phyloP scores from a whole-genome alignment of 2,888 invertebrate species.

The Latrodectus elegans region DNA sequence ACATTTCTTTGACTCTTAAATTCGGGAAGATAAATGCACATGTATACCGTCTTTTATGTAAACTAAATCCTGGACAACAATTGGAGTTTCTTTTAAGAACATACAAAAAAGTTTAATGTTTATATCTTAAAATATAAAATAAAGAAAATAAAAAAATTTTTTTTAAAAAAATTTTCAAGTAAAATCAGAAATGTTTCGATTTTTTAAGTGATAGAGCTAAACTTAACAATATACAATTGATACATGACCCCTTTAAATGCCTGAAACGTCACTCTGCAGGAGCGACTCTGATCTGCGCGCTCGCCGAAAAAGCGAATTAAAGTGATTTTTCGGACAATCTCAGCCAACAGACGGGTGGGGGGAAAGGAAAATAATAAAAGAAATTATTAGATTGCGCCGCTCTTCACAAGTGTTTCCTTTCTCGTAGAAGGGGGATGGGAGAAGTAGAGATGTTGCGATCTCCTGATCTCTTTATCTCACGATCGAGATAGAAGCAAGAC shows the following conservation, averaged over 20 bases:
- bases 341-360: conserved; percentile 26
- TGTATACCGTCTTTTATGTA: no score
- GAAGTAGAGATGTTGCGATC: conserved; percentile 23
- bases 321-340: conserved; percentile 69
- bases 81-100: no score
- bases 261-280: conserved; percentile 51
- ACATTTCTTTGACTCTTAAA: no score
- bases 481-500: not conserved
- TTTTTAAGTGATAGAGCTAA: no score
- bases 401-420: conserved; percentile 44
- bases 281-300: conserved; percentile 42
- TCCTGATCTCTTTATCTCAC: conserved; percentile 54
- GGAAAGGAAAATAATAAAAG: conserved; percentile 47
- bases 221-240: no score
- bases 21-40: no score
- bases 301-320: conserved; percentile 67
- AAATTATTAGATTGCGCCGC: conserved; percentile 64
- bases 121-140: no score
- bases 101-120: no score
- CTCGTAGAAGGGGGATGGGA: not conserved
- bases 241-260: conserved; percentile 1
- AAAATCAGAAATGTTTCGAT: no score
- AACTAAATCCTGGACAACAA: no score
- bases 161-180: no score
- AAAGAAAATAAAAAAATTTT: no score